Evolutionary conservation across 2,797 vertebrate species (phyloP).

Genomic region (Pangasius macronema): DNA sequence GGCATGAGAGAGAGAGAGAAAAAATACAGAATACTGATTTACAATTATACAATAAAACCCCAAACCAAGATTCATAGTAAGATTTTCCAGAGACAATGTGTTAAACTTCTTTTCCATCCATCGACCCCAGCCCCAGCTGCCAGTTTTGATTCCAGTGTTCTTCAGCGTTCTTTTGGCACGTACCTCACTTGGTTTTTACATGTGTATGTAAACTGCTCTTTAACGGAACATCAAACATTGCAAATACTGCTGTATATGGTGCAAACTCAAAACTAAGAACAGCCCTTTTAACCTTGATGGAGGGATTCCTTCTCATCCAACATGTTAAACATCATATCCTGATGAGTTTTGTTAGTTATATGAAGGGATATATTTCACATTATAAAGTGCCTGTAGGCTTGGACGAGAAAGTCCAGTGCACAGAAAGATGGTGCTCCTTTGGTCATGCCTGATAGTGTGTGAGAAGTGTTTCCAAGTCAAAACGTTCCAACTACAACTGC

Average conservation of each 20-base stretch:
- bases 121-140: conserved; percentile 28
- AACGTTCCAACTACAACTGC: conserved; percentile 1
- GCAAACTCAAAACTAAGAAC: conserved; percentile 2
- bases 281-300: conserved; percentile 30
- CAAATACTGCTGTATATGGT: conserved; percentile 29
- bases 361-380: background rate
- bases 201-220: conserved; percentile 36
- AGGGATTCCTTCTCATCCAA: conserved; percentile 24
- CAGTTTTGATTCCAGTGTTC: conserved; percentile 34
- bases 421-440: background rate
- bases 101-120: background rate
- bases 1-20: background rate
- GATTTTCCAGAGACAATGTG: conserved; percentile 1
- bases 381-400: conserved; percentile 19
- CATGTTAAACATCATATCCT: background rate
- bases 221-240: conserved; percentile 27
- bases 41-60: conserved; percentile 29
- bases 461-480: background rate
- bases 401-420: background rate
- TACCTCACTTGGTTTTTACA: conserved; percentile 35
- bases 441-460: background rate
- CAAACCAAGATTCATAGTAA: conserved; percentile 21
- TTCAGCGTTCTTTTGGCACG: conserved; percentile 13
- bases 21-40: conserved; percentile 23
- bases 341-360: background rate